phyloP scores from a whole-genome alignment of 2,797 vertebrate species.

The Microctenopoma steveboyesi region DNA sequence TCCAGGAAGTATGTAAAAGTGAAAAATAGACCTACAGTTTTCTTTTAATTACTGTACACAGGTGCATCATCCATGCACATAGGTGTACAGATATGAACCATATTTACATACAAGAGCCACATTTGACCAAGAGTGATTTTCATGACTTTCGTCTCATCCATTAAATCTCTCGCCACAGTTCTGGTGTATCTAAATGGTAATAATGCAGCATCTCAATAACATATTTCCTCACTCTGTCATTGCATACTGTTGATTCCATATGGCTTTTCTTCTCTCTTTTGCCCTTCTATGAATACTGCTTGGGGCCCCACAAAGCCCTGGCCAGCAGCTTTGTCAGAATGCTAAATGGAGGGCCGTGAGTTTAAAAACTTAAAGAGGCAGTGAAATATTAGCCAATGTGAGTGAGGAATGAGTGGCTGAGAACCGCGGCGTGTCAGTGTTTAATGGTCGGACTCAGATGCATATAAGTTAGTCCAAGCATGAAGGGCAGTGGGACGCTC shows the following conservation, averaged over 20 bases:
- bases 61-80: conserved; percentile 10
- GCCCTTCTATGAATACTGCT: conserved; percentile 30
- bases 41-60: conserved; percentile 5
- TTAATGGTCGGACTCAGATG: conserved; percentile 97
- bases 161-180: conserved; percentile 56
- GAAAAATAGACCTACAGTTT: conserved; percentile 16
- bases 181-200: conserved; percentile 81
- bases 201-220: conserved; percentile 65
- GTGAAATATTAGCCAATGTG: conserved; percentile 96
- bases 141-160: conserved; percentile 68
- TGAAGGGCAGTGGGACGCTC: conserved; percentile 98
- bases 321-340: conserved; percentile 83
- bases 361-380: conserved; percentile 96
- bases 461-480: conserved; percentile 98
- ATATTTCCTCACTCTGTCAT: conserved; percentile 55
- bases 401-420: conserved; percentile 98
- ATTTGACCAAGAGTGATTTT: conserved; percentile 73
- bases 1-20: conserved; percentile 14
- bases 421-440: conserved; percentile 93
- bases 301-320: conserved; percentile 47
- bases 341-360: conserved; percentile 88
- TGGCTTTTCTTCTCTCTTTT: conserved; percentile 54
- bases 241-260: conserved; percentile 66
- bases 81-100: conserved; percentile 30
- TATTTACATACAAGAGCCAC: conserved; percentile 55